These are phyloP conservation scores for Gallinago paraguaiae DNA, from an alignment of 2,113 vertebrate genomes.

Conservation along the genomic window DNA sequence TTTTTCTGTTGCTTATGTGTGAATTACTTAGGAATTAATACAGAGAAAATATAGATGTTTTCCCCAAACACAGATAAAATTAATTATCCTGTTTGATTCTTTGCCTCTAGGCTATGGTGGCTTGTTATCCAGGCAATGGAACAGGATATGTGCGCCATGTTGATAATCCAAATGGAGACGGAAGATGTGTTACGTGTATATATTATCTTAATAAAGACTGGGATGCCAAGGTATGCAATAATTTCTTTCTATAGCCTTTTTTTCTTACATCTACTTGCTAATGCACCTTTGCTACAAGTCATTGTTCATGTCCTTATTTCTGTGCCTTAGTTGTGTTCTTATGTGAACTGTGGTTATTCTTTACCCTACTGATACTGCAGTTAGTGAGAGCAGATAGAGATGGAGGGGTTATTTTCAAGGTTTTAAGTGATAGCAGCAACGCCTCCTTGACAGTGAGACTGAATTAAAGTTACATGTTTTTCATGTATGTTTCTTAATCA, in stretches of 20 bases:
- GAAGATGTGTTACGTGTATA: slow-evolving; percentile 97
- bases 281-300: not conserved
- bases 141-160: slow-evolving; percentile 95
- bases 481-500: not conserved
- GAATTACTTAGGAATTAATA: not conserved
- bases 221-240: slow-evolving; percentile 89
- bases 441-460: not conserved
- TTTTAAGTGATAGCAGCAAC: not conserved
- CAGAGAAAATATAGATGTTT: not conserved
- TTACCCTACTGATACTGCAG: not conserved
- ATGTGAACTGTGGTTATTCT: not conserved
- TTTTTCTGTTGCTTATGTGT: not conserved
- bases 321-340: not conserved
- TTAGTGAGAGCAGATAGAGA: not conserved
- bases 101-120: slow-evolving; percentile 91
- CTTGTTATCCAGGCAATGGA: slow-evolving; percentile 94
- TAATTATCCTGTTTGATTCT: not conserved
- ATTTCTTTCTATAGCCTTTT: not conserved
- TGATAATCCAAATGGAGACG: slow-evolving; percentile 94
- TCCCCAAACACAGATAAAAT: not conserved
- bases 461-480: not conserved
- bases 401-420: not conserved
- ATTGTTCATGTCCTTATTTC: not conserved
- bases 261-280: not conserved
- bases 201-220: slow-evolving; percentile 98